Evolutionary conservation across 2,888 invertebrate genomes (phyloP).

Genomic region (Lypha dubia): DNA sequence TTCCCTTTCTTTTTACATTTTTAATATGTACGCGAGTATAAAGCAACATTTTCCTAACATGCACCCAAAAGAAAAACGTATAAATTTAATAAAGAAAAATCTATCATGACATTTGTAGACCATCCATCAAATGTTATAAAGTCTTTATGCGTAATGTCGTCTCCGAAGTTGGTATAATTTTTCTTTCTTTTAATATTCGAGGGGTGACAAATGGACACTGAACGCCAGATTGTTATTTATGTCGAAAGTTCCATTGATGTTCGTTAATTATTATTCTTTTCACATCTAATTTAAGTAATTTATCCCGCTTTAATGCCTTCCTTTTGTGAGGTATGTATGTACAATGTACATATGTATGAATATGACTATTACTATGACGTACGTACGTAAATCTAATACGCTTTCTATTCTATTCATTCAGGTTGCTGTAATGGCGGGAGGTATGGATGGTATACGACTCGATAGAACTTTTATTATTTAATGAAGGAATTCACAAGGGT

Average conservation of each 20-base stretch:
- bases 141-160: slow-evolving; percentile 32
- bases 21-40: neutral
- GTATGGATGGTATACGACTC: no score
- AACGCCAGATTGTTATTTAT: slow-evolving; percentile 57
- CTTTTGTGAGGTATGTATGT: slow-evolving; percentile 17
- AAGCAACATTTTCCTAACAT: slow-evolving; percentile 16
- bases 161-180: slow-evolving; percentile 15
- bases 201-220: slow-evolving; percentile 61
- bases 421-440: neutral
- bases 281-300: slow-evolving; percentile 51
- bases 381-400: slow-evolving; percentile 16
- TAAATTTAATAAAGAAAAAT: slow-evolving; percentile 49
- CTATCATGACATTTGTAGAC: slow-evolving; percentile 54
- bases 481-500: slow-evolving; percentile 4
- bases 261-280: slow-evolving; percentile 52
- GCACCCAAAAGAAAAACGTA: slow-evolving; percentile 49
- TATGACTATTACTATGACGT: no score
- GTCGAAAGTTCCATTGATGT: slow-evolving; percentile 49
- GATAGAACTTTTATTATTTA: neutral
- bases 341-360: no score
- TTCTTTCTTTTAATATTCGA: slow-evolving; percentile 20
- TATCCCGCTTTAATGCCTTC: slow-evolving; percentile 8
- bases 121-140: slow-evolving; percentile 66
- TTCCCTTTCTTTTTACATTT: neutral
- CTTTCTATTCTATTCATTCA: no score